phyloP scores from a whole-genome alignment of 2,797 vertebrate species.

The Siniperca scherzeri region DNA sequence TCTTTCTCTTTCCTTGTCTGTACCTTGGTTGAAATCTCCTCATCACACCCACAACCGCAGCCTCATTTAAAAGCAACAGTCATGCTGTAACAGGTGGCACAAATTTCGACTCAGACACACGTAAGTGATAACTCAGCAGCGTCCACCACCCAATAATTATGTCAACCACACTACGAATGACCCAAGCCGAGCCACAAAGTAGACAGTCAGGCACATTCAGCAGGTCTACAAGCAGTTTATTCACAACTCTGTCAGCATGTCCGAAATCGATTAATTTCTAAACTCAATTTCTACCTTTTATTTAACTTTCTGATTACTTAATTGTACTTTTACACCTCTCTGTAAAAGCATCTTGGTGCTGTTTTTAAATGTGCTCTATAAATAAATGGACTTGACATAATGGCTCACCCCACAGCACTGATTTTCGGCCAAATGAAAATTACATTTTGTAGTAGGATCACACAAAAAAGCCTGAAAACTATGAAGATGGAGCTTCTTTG shows the following conservation, averaged over 20 bases:
- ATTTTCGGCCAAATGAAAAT: not conserved
- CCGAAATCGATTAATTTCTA: not conserved
- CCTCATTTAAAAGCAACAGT: conserved; percentile 43
- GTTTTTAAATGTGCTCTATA: not conserved
- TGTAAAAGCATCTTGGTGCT: not conserved
- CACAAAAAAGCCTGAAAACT: not conserved
- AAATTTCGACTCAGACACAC: conserved; percentile 52
- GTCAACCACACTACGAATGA: conserved; percentile 42
- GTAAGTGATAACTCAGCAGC: conserved; percentile 46
- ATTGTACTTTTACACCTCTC: not conserved
- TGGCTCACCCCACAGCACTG: not conserved
- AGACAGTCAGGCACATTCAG: conserved; percentile 52
- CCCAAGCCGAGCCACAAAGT: conserved; percentile 35
- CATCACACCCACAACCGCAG: not conserved
- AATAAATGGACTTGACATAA: not conserved
- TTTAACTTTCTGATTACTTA: not conserved
- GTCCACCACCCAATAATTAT: conserved; percentile 64
- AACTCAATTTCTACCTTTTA: not conserved
- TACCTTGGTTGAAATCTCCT: conserved; percentile 4
- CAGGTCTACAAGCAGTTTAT: conserved; percentile 8
- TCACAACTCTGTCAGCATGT: conserved; percentile 15
- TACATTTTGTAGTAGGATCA: not conserved
- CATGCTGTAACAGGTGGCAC: conserved; percentile 42
- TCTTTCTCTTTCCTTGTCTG: not conserved
- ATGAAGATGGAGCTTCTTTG: not conserved